A percentile compares a stretch with the other conserved stretches of the same genome.
Evolutionary conservation across 2,797 vertebrate species (phyloP).

Genomic region (Pempheris klunzingeri): DNA sequence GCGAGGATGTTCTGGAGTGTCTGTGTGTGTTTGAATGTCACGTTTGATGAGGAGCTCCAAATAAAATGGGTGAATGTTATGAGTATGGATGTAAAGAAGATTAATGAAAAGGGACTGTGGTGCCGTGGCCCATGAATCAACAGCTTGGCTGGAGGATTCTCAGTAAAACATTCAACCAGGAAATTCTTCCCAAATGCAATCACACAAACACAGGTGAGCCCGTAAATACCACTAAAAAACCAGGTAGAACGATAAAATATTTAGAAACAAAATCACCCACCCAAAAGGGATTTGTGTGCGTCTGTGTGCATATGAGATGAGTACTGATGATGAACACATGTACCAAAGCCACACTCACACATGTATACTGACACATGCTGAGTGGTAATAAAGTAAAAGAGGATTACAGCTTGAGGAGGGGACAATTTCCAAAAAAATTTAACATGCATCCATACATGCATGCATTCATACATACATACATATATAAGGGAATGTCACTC

Average conservation of each 20-base stretch:
- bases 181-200: constrained; percentile 18
- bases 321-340: background rate
- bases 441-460: too few species aligned
- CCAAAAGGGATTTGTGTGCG: too few species aligned
- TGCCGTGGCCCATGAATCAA: constrained; percentile 19
- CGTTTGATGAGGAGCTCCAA: constrained; percentile 14
- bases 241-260: background rate
- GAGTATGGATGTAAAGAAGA: background rate
- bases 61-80: background rate
- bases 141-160: constrained; percentile 29
- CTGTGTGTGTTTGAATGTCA: constrained; percentile 33
- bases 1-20: constrained; percentile 23
- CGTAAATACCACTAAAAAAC: constrained; percentile 1
- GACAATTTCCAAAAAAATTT: background rate
- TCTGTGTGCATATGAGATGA: background rate
- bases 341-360: background rate
- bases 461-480: too few species aligned
- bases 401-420: background rate
- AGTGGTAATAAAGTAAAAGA: background rate
- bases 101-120: constrained; percentile 4
- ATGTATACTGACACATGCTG: background rate
- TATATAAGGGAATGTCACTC: background rate
- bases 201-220: constrained; percentile 13
- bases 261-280: background rate
- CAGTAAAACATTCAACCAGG: constrained; percentile 14